Percentiles rank a stretch among this genome's conserved stretches.
phyloP scores from a whole-genome alignment of 2,888 invertebrate species.

The Dasypogon diadema region DNA sequence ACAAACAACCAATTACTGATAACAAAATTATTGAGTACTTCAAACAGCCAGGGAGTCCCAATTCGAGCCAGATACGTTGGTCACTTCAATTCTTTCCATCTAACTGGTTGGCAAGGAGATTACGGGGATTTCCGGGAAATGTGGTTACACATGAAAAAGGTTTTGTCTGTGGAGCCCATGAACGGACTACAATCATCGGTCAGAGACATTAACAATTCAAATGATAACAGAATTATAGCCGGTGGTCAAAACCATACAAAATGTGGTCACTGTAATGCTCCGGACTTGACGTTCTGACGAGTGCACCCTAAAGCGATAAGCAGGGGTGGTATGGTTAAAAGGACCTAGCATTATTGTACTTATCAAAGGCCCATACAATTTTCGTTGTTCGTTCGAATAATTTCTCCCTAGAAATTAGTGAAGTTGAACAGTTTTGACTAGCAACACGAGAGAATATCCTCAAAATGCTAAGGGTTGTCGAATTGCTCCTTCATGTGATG shows the following conservation, averaged over 20 bases:
- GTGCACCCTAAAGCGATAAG: not conserved
- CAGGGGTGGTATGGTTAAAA: not conserved
- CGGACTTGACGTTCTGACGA: conserved; percentile 2
- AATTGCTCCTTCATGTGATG: not conserved
- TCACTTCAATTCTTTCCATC: not conserved
- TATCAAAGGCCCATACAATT: conserved; percentile 6
- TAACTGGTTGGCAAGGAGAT: not conserved
- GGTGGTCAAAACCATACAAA: conserved; percentile 12
- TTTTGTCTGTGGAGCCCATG: not conserved
- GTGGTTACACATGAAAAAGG: not conserved
- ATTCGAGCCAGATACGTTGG: not conserved
- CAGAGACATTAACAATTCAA: conserved; percentile 36
- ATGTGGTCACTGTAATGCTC: conserved; percentile 10
- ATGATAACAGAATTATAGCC: conserved; percentile 39
- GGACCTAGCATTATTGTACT: not conserved
- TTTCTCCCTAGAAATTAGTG: conserved; percentile 20
- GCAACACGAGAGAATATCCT: not conserved
- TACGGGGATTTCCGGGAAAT: not conserved
- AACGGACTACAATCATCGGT: conserved; percentile 3
- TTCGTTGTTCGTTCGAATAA: not conserved
- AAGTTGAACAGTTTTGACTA: not conserved
- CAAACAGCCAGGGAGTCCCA: not conserved
- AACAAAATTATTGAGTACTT: conserved; percentile 44
- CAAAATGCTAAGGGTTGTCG: not conserved
- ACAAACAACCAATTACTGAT: conserved; percentile 51